Evolutionary conservation across 2,888 invertebrate genomes (phyloP), one percentile per base, ranked within the genome.

Genomic region (Maniola hyperantus): DNA sequence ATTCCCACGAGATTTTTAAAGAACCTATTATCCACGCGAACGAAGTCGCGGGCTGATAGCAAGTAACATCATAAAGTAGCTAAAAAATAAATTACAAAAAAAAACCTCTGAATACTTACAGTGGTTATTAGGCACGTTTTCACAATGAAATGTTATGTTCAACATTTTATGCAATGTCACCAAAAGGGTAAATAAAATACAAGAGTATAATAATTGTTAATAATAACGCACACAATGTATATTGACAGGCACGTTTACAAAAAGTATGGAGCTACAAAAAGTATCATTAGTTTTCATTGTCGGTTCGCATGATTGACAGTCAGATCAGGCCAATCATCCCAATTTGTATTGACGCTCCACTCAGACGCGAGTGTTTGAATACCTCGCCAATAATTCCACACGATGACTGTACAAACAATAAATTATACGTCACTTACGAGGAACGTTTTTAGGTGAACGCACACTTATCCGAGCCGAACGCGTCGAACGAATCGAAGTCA

Each of bases 291-390:
- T 79, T 77, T 75, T 80, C 73, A 82, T 82, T 82, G 77, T 78
- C 69, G 61, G 67, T 64, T 67, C 64, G 69, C 68, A 62, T 80
- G 80, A 80, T 78, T 79, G 82, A 82, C 82, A 78, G 79, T 65
- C 75, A 75, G 81, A 79, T 78, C 77, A 77, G 79, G 77, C 76
- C 82, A 83, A 82, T 81, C 83, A 81, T 78, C 79, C 81, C 83
- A 89, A 87, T 87, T 87, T 87, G 84, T 88, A 80, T 74, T 75
- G 79, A 82, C 78, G 78, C 77, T 79, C 76, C 77, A 76, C 80
- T 76, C 67, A 48, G 71, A 75, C 68, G 73, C 69, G 76, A 74
- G 78, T 81, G 80, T 81, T 85, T 66, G 75, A 76, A 72, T 71
- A 73, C 74, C 77, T 77, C 77, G 79, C 80, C 77, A 76, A 74